A percentile compares a stretch with the other conserved stretches of the same genome.
Evolutionary conservation across 2,113 vertebrate species (phyloP).

Genomic region (Henicopernis longicauda): DNA sequence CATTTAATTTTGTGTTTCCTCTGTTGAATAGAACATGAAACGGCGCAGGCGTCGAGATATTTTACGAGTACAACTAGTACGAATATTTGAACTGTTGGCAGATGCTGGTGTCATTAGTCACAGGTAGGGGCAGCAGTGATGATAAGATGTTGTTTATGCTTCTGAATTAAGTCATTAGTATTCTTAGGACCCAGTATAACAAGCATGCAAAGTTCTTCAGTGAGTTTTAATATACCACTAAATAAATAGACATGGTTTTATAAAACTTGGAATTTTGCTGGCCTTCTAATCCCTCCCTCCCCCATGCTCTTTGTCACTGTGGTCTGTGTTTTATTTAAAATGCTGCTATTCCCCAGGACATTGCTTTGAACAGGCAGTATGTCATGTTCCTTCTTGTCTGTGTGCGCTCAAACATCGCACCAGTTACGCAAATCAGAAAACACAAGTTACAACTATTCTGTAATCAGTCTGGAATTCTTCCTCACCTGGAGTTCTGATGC

Average conservation of each 20-base stretch:
- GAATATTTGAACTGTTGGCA: slow-evolving; percentile 98
- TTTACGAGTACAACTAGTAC: slow-evolving; percentile 96
- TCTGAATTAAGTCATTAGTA: not conserved
- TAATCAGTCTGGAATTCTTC: not conserved
- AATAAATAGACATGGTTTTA: not conserved
- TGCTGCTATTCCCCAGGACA: not conserved
- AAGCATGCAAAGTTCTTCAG: not conserved
- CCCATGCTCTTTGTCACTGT: not conserved
- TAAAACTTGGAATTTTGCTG: not conserved
- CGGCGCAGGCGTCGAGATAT: slow-evolving; percentile 97
- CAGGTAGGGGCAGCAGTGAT: slow-evolving; percentile 71
- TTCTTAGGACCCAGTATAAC: not conserved
- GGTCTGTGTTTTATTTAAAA: not conserved
- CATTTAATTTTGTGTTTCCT: slow-evolving; percentile 11
- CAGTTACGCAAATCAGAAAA: not conserved
- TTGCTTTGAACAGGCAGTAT: not conserved
- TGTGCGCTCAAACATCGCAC: fast-evolving
- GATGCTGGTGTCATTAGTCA: slow-evolving; percentile 98
- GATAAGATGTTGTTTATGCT: not conserved
- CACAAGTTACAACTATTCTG: not conserved
- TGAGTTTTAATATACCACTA: not conserved
- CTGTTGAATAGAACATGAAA: slow-evolving; percentile 89
- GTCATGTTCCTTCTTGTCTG: not conserved
- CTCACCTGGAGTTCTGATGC: not conserved
- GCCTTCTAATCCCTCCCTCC: not conserved